phyloP scores from a whole-genome alignment of 2,113 vertebrate species.

The Taxidea taxus region DNA sequence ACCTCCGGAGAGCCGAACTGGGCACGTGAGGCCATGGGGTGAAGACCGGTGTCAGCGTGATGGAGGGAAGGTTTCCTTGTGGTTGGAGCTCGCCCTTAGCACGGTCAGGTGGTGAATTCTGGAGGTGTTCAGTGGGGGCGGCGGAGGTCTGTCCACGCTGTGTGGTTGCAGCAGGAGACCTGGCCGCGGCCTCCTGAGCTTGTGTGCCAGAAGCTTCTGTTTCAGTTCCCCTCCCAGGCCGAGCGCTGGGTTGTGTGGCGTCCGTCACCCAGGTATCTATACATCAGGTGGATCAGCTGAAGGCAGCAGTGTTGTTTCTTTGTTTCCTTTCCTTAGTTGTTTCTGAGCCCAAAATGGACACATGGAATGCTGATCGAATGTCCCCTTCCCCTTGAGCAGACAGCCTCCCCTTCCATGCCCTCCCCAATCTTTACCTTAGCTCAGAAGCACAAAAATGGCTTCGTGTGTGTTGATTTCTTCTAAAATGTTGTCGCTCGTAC shows the following conservation, averaged over 20 bases:
- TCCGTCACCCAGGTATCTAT: rapidly evolving
- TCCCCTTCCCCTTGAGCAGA: neutral
- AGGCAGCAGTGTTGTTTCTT: neutral
- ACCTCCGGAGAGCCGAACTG: neutral
- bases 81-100: neutral
- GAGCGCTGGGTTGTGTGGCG: too few species aligned
- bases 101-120: neutral
- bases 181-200: rapidly evolving
- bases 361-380: neutral
- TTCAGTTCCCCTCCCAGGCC: neutral
- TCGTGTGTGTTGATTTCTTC: neutral
- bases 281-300: rapidly evolving
- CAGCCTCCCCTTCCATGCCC: neutral
- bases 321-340: neutral
- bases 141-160: neutral
- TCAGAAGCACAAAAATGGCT: neutral
- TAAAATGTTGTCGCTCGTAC: neutral
- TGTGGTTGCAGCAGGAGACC: neutral
- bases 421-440: neutral
- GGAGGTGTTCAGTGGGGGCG: neutral
- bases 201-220: neutral
- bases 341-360: neutral
- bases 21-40: neutral
- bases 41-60: neutral
- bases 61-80: neutral